Evolutionary conservation across 1,140 invertebrate genomes (phyloP).

Genomic region (Drosophila lacertosa): DNA sequence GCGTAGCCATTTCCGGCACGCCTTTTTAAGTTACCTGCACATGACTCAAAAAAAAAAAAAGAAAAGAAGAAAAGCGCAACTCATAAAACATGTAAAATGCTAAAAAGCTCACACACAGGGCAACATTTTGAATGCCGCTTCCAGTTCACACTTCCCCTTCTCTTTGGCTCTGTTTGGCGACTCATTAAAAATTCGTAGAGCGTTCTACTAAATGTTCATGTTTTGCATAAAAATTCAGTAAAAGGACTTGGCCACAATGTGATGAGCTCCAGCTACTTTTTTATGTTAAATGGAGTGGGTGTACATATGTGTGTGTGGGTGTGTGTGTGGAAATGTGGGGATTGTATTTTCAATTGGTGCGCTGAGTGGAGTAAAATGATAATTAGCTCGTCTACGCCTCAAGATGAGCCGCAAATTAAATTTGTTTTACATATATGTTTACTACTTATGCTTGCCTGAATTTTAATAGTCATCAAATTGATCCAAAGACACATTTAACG

Average conservation of each 20-base stretch:
- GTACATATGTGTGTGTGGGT: neutral
- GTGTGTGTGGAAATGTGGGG: constrained; percentile 4
- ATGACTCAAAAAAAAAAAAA: constrained; percentile 17
- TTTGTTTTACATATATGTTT: constrained; percentile 21
- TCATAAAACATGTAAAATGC: constrained; percentile 81
- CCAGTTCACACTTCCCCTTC: neutral
- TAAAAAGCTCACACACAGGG: constrained; percentile 57
- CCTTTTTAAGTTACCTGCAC: constrained; percentile 55
- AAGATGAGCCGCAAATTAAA: constrained; percentile 36
- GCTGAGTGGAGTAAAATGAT: constrained; percentile 17
- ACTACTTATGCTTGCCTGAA: constrained; percentile 13
- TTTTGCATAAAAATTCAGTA: constrained; percentile 79
- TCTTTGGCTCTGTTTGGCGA: constrained; percentile 9
- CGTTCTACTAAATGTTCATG: constrained; percentile 79
- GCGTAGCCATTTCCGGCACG: constrained; percentile 5
- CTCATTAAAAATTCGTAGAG: constrained; percentile 79
- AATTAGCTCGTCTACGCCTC: constrained; percentile 35
- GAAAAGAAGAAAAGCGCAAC: constrained; percentile 22
- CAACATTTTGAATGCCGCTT: constrained; percentile 11
- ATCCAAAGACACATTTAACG: constrained; percentile 1
- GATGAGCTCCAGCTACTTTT: constrained; percentile 41
- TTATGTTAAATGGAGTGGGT: constrained; percentile 9
- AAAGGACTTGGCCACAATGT: constrained; percentile 51
- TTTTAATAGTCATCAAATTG: constrained; percentile 27
- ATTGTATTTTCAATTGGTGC: constrained; percentile 22